phyloP scores from a whole-genome alignment of 2,797 vertebrate species.

The Sparus aurata region DNA sequence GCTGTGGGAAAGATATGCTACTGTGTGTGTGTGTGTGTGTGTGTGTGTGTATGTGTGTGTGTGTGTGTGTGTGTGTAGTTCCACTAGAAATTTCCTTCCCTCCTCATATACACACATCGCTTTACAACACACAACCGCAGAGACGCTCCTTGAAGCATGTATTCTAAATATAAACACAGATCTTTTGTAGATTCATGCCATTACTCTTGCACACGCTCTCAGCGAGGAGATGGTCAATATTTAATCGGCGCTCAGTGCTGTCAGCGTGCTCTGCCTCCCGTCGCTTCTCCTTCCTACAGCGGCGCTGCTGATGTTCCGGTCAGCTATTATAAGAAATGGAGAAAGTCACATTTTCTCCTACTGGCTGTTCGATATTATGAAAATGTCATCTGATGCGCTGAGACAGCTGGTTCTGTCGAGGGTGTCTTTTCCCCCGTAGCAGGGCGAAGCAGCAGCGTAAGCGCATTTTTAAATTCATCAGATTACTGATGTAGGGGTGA shows the following conservation, averaged over 20 bases:
- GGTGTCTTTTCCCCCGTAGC: slow-evolving; percentile 33
- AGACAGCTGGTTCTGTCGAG: slow-evolving; percentile 73
- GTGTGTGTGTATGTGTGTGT: slow-evolving; percentile 2
- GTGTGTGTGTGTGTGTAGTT: slow-evolving; percentile 10
- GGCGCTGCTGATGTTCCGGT: slow-evolving; percentile 42
- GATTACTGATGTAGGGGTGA: slow-evolving; percentile 23
- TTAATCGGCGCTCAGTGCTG: slow-evolving; percentile 65
- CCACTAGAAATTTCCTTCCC: not conserved
- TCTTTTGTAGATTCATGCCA: slow-evolving; percentile 64
- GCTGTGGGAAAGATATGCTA: slow-evolving; percentile 47
- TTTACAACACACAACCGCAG: slow-evolving; percentile 16
- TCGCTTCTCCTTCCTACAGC: slow-evolving; percentile 22
- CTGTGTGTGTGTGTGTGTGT: slow-evolving; percentile 11
- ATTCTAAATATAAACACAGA: slow-evolving; percentile 75
- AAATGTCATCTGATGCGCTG: slow-evolving; percentile 76
- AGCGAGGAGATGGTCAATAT: slow-evolving; percentile 76
- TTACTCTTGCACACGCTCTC: slow-evolving; percentile 51
- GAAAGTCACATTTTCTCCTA: slow-evolving; percentile 62
- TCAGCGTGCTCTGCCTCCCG: slow-evolving; percentile 27
- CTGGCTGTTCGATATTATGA: slow-evolving; percentile 52
- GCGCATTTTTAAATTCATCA: slow-evolving; percentile 53
- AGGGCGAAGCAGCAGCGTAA: slow-evolving; percentile 36
- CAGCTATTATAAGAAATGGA: slow-evolving; percentile 67
- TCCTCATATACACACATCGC: not conserved
- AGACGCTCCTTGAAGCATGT: slow-evolving; percentile 53